Base-by-base conservation (phyloP, 2,797 vertebrate genomes). In the Smutsia gigantea region DNA sequence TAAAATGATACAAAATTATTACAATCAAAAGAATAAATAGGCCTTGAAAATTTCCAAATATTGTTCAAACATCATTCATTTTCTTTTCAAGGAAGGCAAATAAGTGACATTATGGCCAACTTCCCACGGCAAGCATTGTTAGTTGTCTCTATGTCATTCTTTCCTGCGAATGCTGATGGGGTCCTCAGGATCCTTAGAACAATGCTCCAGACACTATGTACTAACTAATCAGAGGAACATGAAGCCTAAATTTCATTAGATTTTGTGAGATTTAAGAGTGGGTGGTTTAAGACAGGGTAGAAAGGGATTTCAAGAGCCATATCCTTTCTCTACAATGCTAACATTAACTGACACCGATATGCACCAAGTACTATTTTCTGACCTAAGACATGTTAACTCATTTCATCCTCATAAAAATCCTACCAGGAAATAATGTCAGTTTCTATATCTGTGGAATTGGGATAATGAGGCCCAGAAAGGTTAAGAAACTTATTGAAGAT, bases 1-100 rank as follows among this genome's bases (percentile, higher is more conserved):
- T 91, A 89, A 83, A 94, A 71, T n/a, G 39, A 96, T 71, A 34
- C 34, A n/a, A 72, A 64, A 66, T 72, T 71, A 75, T 63, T 64
- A 34, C 23, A 53, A 53, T 89, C 8, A 64, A 79, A 93, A 93
- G 21, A 86, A 57, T 17, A 63, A 81, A 75, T 68, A 6, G 31
- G 12, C 39, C 59, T 82, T 93, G 15, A 86, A 75, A 72, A 34
- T 82, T 93, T 89, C 46, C 71, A 75, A 51, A 85, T 75, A 37
- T 13, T 55, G 6, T 34, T 71, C 69, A 55, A 61, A 55, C 37
- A n/a, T 64, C 49, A 88, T 23, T 94, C 11, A 42, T 46, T 46
- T 77, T 13, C 42, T 63, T 84, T 63, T 91, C 25, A 89, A 64
- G 7, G 53, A 69, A 29, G 57, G 14, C 13, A 68, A 27, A 11